Evolutionary conservation across 2,888 invertebrate genomes (phyloP).

Genomic region (Dicyrtomina minuta): DNA sequence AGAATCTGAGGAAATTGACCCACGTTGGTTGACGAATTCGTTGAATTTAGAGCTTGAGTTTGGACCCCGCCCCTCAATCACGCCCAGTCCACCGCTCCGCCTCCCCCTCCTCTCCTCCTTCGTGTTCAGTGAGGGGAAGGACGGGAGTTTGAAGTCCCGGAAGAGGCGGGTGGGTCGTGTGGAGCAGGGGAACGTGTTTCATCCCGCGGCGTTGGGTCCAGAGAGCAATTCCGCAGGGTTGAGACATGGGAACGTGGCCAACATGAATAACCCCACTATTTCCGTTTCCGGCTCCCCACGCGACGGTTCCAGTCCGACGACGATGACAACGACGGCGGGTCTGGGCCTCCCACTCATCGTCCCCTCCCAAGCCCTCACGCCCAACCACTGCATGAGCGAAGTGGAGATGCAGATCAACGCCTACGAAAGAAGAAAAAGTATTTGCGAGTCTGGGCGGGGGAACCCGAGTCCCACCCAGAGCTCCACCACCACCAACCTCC

Average conservation of each 20-base stretch:
- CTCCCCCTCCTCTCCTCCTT: constrained; percentile 23
- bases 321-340: neutral
- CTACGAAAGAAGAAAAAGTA: constrained; percentile 40
- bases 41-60: constrained; percentile 49
- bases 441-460: constrained; percentile 21
- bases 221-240: no score
- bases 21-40: constrained; percentile 48
- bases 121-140: no score
- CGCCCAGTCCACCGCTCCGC: constrained; percentile 21
- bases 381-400: constrained; percentile 28
- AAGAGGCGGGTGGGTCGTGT: constrained; percentile 47
- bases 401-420: constrained; percentile 40
- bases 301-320: constrained; percentile 6
- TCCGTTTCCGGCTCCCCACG: no score
- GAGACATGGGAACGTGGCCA: no score
- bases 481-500: neutral
- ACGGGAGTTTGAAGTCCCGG: neutral
- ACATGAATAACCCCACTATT: no score
- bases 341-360: constrained; percentile 8
- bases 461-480: neutral
- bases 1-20: constrained; percentile 51
- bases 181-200: no score
- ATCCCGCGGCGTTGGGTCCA: no score
- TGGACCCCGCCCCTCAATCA: constrained; percentile 38
- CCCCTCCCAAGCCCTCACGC: constrained; percentile 7